phyloP scores from a whole-genome alignment of 35 echinoderm and acorn worm species.

The Strongylocentrotus purpuratus region DNA sequence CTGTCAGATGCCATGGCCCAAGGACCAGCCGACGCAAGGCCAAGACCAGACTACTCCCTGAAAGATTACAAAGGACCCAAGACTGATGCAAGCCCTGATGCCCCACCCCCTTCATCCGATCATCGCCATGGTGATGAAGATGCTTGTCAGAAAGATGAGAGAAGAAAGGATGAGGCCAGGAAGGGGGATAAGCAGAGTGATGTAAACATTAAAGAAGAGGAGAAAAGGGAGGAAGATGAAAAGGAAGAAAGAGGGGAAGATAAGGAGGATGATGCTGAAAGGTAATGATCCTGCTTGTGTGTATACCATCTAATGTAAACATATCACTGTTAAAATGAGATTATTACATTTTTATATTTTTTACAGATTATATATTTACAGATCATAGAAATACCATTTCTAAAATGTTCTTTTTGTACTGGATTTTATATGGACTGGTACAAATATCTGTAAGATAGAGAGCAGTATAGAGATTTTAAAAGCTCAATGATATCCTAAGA shows the following conservation, averaged over 20 bases:
- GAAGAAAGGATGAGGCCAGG: not conserved
- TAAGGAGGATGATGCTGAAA: not conserved
- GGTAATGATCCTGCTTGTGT: not conserved
- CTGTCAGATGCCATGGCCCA: conserved; percentile 65
- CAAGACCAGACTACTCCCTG: conserved; percentile 61
- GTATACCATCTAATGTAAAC: not conserved
- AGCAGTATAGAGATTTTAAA: too few relatives aligned
- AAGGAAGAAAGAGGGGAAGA: conserved; percentile 15
- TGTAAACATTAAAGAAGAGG: not conserved
- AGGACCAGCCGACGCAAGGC: not conserved
- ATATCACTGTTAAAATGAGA: too few relatives aligned
- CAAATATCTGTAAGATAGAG: too few relatives aligned
- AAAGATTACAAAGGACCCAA: conserved; percentile 48
- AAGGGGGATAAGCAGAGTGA: not conserved
- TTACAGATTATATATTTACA: too few relatives aligned
- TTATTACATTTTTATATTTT: too few relatives aligned
- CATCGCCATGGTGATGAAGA: not conserved
- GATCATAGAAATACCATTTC: too few relatives aligned
- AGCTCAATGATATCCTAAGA: too few relatives aligned
- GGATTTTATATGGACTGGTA: too few relatives aligned
- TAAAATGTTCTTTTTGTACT: too few relatives aligned
- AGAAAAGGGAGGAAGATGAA: conserved; percentile 22
- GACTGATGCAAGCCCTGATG: not conserved
- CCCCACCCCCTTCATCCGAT: not conserved
- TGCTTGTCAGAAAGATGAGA: not conserved